Base-by-base conservation (phyloP, 2,797 vertebrate genomes). In the Hoplostethus mediterraneus region DNA sequence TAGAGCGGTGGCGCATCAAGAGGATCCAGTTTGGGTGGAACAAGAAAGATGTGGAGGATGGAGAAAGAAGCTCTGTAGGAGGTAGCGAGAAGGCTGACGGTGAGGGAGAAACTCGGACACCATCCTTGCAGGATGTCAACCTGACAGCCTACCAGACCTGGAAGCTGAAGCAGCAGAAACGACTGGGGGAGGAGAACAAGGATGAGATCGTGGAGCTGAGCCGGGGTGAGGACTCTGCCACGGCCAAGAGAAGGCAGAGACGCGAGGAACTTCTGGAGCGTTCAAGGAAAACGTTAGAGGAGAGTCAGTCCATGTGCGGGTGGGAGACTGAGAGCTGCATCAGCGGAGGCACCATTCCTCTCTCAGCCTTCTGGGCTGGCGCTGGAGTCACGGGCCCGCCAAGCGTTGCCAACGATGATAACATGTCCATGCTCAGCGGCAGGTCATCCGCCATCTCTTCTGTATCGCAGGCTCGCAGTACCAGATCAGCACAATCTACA, bases 1-100 rank as follows among this genome's bases (percentile, higher is more conserved):
- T 99, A 75, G 97, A 99, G 81, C 94, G 98, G 30, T 99, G 98
- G 98, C 96, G 95, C 53, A 40, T 99, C 73, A 99, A 99, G 82
- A 95, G 98, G 68, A 96, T 99, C 86, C 97, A 99, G 62, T 99
- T 98, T 54, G 98, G 98, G 11, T 99, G 97, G 94, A 98, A 99
- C 87, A 98, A 96, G 87, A 97, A 95, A 67, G 96, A 97, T 5
- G 77, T 84, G 0, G 96, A 96, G n/a, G 87, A 93, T 8, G 95
- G 91, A 17, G 92, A 87, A 56, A 95, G 92, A 13, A 86, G 93
- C 25, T 75, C 87, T 1, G 77, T 83, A 2, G 75, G 11, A 0
- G 82, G 47, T 40, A 47, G 16, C 6, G 53, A 85, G 13, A 71
- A 67, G 7, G 71, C 30, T 0, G 83, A 74, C 0, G 75, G 77